A percentile compares a stretch with the other conserved stretches of the same genome.
Conservation (phyloP, 2,797 vertebrate genomes). For the Danionella dracula region DNA sequence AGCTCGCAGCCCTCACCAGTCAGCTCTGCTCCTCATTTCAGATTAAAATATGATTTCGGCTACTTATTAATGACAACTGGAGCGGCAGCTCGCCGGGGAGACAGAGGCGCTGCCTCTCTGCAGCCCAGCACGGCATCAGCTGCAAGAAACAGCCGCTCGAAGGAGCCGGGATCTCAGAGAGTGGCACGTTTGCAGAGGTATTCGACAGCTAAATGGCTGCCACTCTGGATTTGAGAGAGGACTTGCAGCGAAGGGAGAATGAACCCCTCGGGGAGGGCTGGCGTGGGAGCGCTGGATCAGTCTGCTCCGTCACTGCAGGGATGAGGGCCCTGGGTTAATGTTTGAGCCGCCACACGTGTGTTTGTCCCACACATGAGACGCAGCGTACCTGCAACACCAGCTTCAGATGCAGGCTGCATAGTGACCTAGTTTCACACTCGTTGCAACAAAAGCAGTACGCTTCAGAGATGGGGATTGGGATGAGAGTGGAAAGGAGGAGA, state of each 20-base stretch:
- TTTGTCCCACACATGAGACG: not conserved
- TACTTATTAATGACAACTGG: not conserved
- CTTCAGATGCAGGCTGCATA: slow-evolving; percentile 54
- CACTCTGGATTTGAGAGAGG: slow-evolving; percentile 72
- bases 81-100: slow-evolving; percentile 6
- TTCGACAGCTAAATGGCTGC: slow-evolving; percentile 71
- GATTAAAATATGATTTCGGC: not conserved
- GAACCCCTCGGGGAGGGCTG: slow-evolving; percentile 66
- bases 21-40: too few relatives aligned
- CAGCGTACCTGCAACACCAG: slow-evolving; percentile 14
- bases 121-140: not conserved
- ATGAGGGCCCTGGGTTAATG: slow-evolving; percentile 29
- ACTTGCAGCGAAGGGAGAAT: slow-evolving; percentile 65
- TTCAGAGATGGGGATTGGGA: slow-evolving; percentile 25
- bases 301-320: slow-evolving; percentile 5
- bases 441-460: slow-evolving; percentile 31
- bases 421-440: slow-evolving; percentile 67
- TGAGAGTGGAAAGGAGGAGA: slow-evolving; percentile 18
- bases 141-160: not conserved
- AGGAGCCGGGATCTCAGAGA: slow-evolving; percentile 71
- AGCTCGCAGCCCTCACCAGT: not conserved
- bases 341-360: slow-evolving; percentile 10
- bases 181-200: slow-evolving; percentile 70
- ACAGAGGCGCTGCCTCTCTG: not conserved
- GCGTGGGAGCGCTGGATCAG: slow-evolving; percentile 39